These are phyloP conservation scores for Hemibagrus wyckioides DNA, from an alignment of 2,113 vertebrate genomes.

Conservation along the genomic window DNA sequence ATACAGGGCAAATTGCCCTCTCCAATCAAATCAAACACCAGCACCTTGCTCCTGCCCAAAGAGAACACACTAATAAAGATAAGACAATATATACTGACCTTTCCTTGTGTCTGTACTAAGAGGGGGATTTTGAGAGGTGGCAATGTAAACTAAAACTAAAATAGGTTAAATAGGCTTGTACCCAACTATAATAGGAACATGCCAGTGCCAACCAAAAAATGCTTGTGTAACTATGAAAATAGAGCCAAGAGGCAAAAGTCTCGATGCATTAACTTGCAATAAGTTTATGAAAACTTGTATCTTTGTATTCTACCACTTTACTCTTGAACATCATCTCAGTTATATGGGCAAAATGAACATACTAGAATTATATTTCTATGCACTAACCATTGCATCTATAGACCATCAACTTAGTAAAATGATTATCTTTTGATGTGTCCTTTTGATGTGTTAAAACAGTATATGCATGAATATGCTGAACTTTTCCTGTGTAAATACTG, in stretches of 20 bases:
- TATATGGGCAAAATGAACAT: background rate
- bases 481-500: background rate
- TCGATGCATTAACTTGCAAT: background rate
- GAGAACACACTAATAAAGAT: constrained; percentile 50
- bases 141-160: background rate
- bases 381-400: background rate
- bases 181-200: background rate
- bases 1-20: constrained; percentile 82
- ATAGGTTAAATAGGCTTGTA: background rate
- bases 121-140: background rate
- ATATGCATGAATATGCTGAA: background rate
- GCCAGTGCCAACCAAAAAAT: background rate
- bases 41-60: constrained; percentile 57
- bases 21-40: constrained; percentile 80
- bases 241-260: background rate
- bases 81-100: background rate
- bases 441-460: background rate
- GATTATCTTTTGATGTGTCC: background rate
- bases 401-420: background rate
- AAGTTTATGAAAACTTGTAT: background rate
- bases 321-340: background rate
- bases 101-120: background rate
- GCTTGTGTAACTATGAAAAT: background rate
- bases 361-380: background rate
- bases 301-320: background rate